These are phyloP conservation scores for Napeogenes inachia DNA, from an alignment of 2,888 invertebrate genomes.

Conservation along the genomic window DNA sequence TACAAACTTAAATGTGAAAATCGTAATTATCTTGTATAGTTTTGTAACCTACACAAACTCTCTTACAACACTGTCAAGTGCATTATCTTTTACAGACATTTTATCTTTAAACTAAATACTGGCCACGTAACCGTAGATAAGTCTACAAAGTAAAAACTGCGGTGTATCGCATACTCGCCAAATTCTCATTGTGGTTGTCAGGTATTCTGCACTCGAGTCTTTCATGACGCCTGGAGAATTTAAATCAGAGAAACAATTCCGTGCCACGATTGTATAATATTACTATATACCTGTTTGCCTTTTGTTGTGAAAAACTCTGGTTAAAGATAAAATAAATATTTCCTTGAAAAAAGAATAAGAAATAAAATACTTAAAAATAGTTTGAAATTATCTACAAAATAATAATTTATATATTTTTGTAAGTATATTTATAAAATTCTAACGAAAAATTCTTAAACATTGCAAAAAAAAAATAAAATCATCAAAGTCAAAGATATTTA, in stretches of 20 bases:
- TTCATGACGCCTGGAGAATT: conserved; percentile 4
- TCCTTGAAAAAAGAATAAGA: too few relatives aligned
- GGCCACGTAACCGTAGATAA: neutral
- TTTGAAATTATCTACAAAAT: neutral
- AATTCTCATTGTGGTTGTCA: conserved; percentile 7
- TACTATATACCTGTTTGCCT: neutral
- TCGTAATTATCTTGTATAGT: neutral
- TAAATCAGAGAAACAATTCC: conserved; percentile 3
- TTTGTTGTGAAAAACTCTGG: neutral
- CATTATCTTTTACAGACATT: neutral
- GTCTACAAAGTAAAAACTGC: conserved; percentile 2
- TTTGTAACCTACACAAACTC: neutral
- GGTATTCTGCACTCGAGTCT: neutral
- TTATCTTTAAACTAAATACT: conserved; percentile 3
- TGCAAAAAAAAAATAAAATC: too few relatives aligned
- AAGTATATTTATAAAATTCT: too few relatives aligned
- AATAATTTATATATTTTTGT: neutral
- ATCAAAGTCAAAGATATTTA: too few relatives aligned
- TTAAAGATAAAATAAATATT: neutral
- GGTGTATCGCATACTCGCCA: conserved; percentile 4
- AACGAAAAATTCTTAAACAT: too few relatives aligned
- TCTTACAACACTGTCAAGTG: neutral
- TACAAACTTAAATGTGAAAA: too few relatives aligned
- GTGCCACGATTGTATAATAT: neutral
- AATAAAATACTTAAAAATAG: neutral